A percentile compares a stretch with the other conserved stretches of the same genome.
Evolutionary conservation across 2,888 invertebrate genomes (phyloP).

Genomic region (Scaptomyza caliginosa): DNA sequence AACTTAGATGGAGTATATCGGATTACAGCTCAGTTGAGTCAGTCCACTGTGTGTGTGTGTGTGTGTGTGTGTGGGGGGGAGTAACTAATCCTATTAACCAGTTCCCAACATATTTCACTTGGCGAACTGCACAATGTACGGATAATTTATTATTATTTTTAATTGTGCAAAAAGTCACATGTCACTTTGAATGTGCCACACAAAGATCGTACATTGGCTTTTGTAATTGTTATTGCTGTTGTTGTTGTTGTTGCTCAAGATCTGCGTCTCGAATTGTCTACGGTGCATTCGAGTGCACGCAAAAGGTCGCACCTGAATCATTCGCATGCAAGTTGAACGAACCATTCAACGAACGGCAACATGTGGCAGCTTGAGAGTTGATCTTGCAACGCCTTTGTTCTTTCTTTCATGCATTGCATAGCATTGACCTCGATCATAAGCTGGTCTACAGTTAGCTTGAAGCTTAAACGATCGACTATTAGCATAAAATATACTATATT

Average conservation of each 20-base stretch:
- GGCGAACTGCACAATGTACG: conserved; percentile 5
- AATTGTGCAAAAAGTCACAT: conserved; percentile 53
- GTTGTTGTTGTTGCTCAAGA: conserved; percentile 42
- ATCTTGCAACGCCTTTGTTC: conserved; percentile 37
- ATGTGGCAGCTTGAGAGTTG: conserved; percentile 16
- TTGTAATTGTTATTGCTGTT: conserved; percentile 29
- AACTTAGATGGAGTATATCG: conserved; percentile 74
- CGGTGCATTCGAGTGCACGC: conserved; percentile 32
- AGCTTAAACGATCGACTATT: conserved; percentile 12
- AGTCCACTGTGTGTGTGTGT: background rate
- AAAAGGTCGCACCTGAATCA: conserved; percentile 48
- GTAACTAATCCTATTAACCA: conserved; percentile 55
- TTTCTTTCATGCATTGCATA: conserved; percentile 8
- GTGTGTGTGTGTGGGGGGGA: conserved; percentile 3
- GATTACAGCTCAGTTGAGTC: conserved; percentile 42
- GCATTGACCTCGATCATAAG: conserved; percentile 35
- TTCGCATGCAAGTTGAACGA: conserved; percentile 41
- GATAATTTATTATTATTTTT: conserved; percentile 28
- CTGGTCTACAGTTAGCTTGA: conserved; percentile 24
- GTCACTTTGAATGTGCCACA: conserved; percentile 12
- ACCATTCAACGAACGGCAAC: background rate
- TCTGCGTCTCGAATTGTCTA: conserved; percentile 8
- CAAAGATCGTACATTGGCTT: conserved; percentile 28
- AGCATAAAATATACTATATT: background rate
- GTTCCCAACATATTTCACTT: conserved; percentile 7